phyloP scores from a whole-genome alignment of 2,888 invertebrate species.

The Oligia fasciuncula region DNA sequence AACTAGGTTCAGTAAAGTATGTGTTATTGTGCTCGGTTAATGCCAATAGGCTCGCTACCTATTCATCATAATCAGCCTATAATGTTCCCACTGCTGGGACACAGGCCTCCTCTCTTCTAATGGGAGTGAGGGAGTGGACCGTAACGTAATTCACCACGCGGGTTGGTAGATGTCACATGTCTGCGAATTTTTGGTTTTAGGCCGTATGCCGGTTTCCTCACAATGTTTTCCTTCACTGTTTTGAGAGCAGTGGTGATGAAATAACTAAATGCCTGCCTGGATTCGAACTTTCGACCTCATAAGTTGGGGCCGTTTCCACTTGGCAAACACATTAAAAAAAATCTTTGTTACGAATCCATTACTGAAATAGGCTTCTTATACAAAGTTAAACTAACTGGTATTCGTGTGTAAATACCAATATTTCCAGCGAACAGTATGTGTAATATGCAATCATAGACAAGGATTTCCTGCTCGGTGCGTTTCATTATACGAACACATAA shows the following conservation, averaged over 20 bases:
- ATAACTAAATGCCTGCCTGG: neutral
- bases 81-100: neutral
- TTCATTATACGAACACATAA: neutral
- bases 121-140: no score
- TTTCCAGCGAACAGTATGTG: neutral
- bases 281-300: no score
- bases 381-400: neutral
- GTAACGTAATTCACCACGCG: no score
- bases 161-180: no score
- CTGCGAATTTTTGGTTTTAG: neutral
- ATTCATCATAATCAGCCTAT: neutral
- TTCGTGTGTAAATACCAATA: neutral
- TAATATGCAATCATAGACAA: conserved; percentile 2
- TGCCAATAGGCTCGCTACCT: no score
- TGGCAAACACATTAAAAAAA: neutral
- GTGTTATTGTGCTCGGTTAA: no score
- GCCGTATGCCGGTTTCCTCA: neutral
- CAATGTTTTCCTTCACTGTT: neutral
- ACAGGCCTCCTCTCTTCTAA: neutral
- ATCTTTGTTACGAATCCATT: no score
- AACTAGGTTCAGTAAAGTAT: no score
- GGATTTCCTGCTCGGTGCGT: conserved; percentile 10
- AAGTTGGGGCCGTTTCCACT: neutral
- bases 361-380: neutral
- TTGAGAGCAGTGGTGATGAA: neutral